Base-by-base conservation (phyloP, 2,888 invertebrate species). In the Synergus itoensis region DNA sequence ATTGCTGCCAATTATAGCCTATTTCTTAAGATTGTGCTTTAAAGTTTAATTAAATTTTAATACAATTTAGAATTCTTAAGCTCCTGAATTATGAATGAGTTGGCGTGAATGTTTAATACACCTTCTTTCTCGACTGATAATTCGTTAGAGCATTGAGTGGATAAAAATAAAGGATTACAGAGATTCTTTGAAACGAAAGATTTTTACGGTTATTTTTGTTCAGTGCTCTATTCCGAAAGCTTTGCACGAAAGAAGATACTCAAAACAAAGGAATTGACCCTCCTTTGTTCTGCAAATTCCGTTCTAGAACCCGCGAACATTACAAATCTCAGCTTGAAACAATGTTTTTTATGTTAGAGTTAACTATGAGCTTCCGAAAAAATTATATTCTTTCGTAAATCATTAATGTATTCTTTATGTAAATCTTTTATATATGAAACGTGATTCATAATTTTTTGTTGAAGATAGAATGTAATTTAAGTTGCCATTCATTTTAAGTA, bases 191-290 rank as follows among this genome's bases (percentile, higher is more conserved):
- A 43, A 43, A 43, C 8, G 9, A 43, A 16, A n/a, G n/a, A 53
- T 53, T 53, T 53, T 16, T 53, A n/a, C 8, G n/a, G 8, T n/a
- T 53, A n/a, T 16, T 53, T 53, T 53, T 53, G n/a, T 53, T n/a
- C 53, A n/a, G 53, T 2, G 8, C 53, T 8, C 8, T n/a, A n/a
- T 53, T 8, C 53, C 2, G n/a, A 53, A 53, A 53, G 53, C n/a
- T 53, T 53, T 1, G n/a, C 53, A 8, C 53, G n/a, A 53, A 53
- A 53, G 53, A 53, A 53, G n/a, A n/a, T 48, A 48, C 16, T 48
- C 16, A 48, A 48, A n/a, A 53, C 53, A n/a, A 53, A 53, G 53
- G 53, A n/a, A 53, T 53, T 53, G n/a, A n/a, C 53, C 53, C n/a
- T 53, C 53, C 14, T 53, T 18, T 53, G n/a, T 53, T 53, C n/a